Evolutionary conservation across 2,113 vertebrate genomes (phyloP), one percentile per base, ranked within the genome.

Genomic region (Lichenostomus cassidix): DNA sequence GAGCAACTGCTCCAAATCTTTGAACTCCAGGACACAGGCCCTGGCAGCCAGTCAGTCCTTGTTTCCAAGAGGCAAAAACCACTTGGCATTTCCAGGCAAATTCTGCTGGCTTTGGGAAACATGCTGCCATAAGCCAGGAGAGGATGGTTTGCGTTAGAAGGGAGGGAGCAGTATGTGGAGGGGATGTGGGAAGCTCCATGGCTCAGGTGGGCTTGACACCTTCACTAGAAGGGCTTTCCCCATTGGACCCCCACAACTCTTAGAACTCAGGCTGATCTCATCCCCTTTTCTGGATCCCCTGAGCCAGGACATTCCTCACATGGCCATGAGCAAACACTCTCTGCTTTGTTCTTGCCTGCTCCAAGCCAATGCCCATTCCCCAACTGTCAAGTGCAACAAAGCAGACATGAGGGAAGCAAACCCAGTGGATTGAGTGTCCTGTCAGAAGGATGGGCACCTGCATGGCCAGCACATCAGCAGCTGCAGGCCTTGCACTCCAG

Each of bases 311-410:
- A 3, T 35, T 29, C 16, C 37, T n/a, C 69, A 28, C 10, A 5
- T 9, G 21, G 9, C 35, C 50, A 12, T 0, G 1, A 50, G 50
- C 31, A 41, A 33, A 33, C 1, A 4, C 24, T 60, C 17, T 4
- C 10, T 27, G 10, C n/a, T 7, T 39, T 49, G 39, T 18, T 62
- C 63, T 42, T 44, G 23, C 16, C 27, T 80, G 9, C 24, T 65
- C 22, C 42, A 27, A 87, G 25, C 15, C 47, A 50, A 5, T 27
- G 8, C 4, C 33, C 20, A 3, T 46, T 41, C 33, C 3, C 41
- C 4, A 25, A 7, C 3, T 35, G 14, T 13, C 52, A 44, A 22
- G 5, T 7, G 4, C 33, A 41, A 67, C 33, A 56, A 24, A 35
- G 11, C 21, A 55, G 7, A 39, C 39, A 24, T 4, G 49, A 41